Conservation (phyloP, 2,797 vertebrate genomes). For the Takifugu rubripes region DNA sequence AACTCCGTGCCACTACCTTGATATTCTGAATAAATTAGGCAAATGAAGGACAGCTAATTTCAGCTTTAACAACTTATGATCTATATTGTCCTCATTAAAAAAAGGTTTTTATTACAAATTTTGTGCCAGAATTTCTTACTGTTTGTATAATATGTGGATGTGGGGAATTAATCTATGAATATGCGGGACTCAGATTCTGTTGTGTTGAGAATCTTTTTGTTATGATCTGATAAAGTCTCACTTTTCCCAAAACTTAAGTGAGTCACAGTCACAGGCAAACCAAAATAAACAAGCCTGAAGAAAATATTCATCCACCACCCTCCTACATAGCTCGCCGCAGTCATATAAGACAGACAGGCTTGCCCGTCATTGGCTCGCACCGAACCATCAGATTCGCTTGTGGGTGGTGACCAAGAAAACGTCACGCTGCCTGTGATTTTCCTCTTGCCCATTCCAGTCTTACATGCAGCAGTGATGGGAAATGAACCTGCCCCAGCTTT, state of each 20-base stretch:
- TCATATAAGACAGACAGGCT: conserved; percentile 10
- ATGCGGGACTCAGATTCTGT: too few relatives aligned
- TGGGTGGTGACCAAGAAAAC: conserved; percentile 57
- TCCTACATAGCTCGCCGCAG: conserved; percentile 20
- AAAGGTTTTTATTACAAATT: background rate
- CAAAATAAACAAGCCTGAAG: conserved; percentile 44
- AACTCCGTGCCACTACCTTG: conserved; percentile 19
- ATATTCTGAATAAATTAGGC: conserved; percentile 42
- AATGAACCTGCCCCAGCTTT: conserved; percentile 46
- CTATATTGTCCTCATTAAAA: background rate
- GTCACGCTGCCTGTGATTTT: conserved; percentile 53
- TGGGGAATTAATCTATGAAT: too few relatives aligned
- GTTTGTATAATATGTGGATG: too few relatives aligned
- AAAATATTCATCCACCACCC: conserved; percentile 27
- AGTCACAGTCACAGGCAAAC: conserved; percentile 55
- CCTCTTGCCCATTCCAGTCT: conserved; percentile 55
- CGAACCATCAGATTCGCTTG: conserved; percentile 50
- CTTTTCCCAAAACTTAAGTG: conserved; percentile 51
- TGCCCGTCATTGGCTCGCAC: conserved; percentile 50
- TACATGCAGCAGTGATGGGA: conserved; percentile 61
- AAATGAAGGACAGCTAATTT: conserved; percentile 27
- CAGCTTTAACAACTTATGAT: conserved; percentile 12
- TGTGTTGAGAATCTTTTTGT: too few relatives aligned
- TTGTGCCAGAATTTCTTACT: too few relatives aligned
- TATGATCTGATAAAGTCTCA: background rate